Evolutionary conservation across 1,140 invertebrate species (phyloP), one percentile per base, ranked within the genome.

Genomic region (Cepaea nemoralis): DNA sequence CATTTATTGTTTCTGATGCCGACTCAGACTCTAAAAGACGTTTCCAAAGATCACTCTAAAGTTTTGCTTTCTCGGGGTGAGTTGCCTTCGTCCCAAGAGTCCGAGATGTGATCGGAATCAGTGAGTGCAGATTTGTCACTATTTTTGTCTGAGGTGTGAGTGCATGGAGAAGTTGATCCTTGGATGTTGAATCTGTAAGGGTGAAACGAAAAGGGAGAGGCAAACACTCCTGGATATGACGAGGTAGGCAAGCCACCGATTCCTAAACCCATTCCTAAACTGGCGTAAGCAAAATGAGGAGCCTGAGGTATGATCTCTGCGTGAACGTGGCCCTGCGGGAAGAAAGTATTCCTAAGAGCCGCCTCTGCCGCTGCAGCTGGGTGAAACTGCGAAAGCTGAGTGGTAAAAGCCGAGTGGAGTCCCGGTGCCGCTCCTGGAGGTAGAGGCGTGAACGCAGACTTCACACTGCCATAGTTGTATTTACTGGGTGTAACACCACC

Each of bases 391-490:
- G 83, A 27, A 83, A 88, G 82, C 31, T 88, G 88, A n/a, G 87
- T 84, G 3, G 84, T 83, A 83, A 91, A 91, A 19, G 90, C 90
- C 19, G 90, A 89, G 77, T 91, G 90, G 14, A 91, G 84, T 24
- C 85, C 87, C 14, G 79, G 37, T n/a, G 84, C 48, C 19, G 82
- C 35, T 0, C 82, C 69, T 6, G 84, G 33, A n/a, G 86, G 83
- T 14, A 91, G 85, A 5, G 90, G 90, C 27, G 89, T 90, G 84
- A 91, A 91, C 10, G 90, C 90, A 1, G 90, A 91, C 81, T 90
- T 88, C 67, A 89, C 45, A 12, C 85, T 85, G 5, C 85, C 85
- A 48, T 85, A 77, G 48, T 85, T 69, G 33, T 86, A 66, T 75
- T 84, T 85, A 50, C 37, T 42, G 0, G 80, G 70, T 16, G 75